Conservation (phyloP, 2,113 vertebrate genomes). For the Ardeotis arabs region DNA sequence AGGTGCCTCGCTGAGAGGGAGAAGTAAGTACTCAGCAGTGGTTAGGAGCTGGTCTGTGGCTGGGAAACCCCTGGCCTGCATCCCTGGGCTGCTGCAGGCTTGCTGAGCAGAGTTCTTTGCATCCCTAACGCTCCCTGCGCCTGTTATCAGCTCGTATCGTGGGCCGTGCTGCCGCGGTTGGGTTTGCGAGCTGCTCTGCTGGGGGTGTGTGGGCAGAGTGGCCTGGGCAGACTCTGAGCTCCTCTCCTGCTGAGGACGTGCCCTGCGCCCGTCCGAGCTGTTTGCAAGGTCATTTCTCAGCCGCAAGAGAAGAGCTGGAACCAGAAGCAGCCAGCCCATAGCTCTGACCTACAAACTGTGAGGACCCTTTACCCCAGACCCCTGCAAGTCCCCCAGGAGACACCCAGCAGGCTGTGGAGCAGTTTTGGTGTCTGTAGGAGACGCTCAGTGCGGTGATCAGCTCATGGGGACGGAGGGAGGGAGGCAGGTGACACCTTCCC, state of each 20-base stretch:
- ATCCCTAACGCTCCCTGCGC: not conserved
- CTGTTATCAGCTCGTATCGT: fast-evolving
- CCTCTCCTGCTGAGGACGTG: not conserved
- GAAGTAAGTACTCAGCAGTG: not conserved
- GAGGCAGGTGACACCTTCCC: not conserved
- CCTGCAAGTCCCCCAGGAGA: not conserved
- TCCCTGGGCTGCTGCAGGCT: not conserved
- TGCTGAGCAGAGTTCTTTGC: not conserved
- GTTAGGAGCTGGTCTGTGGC: not conserved
- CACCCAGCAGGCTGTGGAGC: not conserved
- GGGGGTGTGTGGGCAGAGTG: not conserved
- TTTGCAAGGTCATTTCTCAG: not conserved
- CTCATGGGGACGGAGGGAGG: not conserved
- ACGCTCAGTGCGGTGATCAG: not conserved
- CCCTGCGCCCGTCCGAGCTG: not conserved
- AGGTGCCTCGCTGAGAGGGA: not conserved
- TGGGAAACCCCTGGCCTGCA: not conserved
- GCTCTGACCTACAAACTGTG: not conserved
- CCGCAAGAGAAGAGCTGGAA: not conserved
- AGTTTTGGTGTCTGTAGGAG: not conserved
- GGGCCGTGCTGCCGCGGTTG: not conserved
- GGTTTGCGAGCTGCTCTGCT: not conserved
- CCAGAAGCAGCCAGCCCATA: not conserved
- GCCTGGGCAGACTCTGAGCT: not conserved
- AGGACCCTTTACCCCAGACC: not conserved